Evolutionary conservation across 2,113 vertebrate genomes (phyloP), one percentile per base, ranked within the genome.

Genomic region (Ceyx margarethae): DNA sequence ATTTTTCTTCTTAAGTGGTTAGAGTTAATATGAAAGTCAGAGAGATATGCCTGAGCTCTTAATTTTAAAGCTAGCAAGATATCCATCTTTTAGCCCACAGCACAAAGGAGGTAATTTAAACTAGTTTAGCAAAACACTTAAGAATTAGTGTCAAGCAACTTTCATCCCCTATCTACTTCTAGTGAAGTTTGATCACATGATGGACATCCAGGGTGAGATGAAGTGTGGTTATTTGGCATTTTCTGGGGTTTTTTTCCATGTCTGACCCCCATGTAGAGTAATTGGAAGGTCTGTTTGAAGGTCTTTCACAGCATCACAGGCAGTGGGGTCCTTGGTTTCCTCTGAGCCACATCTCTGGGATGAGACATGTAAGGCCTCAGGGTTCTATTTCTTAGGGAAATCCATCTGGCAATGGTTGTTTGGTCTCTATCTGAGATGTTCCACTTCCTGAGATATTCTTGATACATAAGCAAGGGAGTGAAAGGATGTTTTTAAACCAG

Each of bases 231-330:
- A 37, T 17, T 80, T 42, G 8, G 13, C 79, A 29, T 71, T 75
- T 31, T 73, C 23, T 62, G 15, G 8, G 54, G 11, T 58, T 82
- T 64, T 88, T 88, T 51, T 5, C 56, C 19, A 18, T 31, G 10
- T 54, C 46, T 62, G 21, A 73, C 33, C 4, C 4, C 13, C 25
- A 23, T 5, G 7, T n/a, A 10, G 33, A 62, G 17, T 62, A 64
- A 58, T 8, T 54, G 35, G 15, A 90, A 81, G 28, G 13, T 77
- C 11, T 81, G 3, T 69, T 48, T 81, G 37, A 56, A 64, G 28
- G 25, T 35, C 2, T 20, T 4, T 62, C 29, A 35, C 15, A 72
- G n/a, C 17, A 46, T 0, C 1, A 1, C 40, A 67, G 15, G 11
- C 23, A 62, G 21, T 29, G 15, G 19, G 19, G 12, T 65, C 16